Evolutionary conservation across 2,797 vertebrate species (phyloP).

Genomic region (Choloepus didactylus): DNA sequence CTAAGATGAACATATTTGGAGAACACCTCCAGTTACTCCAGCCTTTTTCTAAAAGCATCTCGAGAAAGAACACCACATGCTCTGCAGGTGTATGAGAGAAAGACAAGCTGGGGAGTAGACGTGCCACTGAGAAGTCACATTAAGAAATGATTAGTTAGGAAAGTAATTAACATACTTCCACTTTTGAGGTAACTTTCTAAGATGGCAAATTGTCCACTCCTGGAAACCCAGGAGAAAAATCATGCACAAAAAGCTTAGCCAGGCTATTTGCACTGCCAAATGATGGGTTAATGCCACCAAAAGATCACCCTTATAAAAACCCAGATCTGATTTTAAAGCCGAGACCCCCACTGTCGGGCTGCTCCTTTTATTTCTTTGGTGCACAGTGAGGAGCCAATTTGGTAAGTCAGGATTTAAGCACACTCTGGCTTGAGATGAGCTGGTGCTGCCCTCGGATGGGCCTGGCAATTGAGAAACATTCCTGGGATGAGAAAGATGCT

Average conservation of each 20-base stretch:
- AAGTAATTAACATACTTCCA: background rate
- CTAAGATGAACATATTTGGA: background rate
- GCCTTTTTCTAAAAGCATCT: background rate
- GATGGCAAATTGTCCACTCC: background rate
- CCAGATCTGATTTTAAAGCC: background rate
- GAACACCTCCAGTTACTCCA: background rate
- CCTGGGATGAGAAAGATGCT: background rate
- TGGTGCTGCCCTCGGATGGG: background rate
- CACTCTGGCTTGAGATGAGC: background rate
- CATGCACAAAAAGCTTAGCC: background rate
- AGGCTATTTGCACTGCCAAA: background rate
- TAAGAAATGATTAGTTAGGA: background rate
- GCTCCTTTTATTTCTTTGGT: background rate
- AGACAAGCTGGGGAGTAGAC: background rate
- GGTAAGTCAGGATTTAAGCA: background rate
- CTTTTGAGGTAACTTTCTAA: slow-evolving; percentile 4
- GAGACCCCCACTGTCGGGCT: background rate
- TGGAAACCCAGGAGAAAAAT: background rate
- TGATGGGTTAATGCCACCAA: background rate
- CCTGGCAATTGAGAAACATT: background rate
- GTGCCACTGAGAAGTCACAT: background rate
- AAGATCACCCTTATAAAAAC: background rate
- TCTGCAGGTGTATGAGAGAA: background rate
- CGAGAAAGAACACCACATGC: background rate
- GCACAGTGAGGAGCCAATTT: background rate